Evolutionary conservation across 2,113 vertebrate genomes (phyloP).

Genomic region (Struthidea cinerea): DNA sequence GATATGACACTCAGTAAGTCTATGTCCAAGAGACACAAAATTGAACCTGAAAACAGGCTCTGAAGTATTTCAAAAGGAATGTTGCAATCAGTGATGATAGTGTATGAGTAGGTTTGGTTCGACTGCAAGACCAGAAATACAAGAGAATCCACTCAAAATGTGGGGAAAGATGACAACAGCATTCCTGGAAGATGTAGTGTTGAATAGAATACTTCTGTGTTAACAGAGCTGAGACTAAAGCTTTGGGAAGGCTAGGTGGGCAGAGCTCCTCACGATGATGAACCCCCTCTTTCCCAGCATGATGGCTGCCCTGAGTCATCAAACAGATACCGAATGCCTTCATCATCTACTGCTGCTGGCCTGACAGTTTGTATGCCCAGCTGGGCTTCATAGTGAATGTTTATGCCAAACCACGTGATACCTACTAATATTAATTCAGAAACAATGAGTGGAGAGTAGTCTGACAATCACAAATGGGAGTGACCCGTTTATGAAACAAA

Average conservation of each 20-base stretch:
- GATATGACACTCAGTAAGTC: neutral
- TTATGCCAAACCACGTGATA: neutral
- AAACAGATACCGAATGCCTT: neutral
- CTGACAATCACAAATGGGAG: neutral
- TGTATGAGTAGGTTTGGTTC: neutral
- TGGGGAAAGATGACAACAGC: rapidly evolving
- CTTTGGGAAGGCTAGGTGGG: neutral
- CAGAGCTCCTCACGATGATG: rapidly evolving
- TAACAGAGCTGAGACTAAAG: neutral
- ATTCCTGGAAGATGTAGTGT: neutral
- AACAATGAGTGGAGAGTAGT: neutral
- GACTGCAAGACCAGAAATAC: neutral
- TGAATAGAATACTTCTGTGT: neutral
- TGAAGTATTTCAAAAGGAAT: neutral
- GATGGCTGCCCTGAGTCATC: neutral
- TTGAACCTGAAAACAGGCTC: neutral
- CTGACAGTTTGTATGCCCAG: neutral
- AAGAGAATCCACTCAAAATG: neutral
- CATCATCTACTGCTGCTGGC: neutral
- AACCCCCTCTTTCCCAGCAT: neutral
- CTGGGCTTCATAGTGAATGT: neutral
- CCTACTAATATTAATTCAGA: neutral
- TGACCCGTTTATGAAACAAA: neutral
- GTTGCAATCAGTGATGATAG: neutral
- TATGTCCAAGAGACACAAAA: neutral